A percentile compares a stretch with the other conserved stretches of the same genome.
These are phyloP conservation scores for Heliothis peltigera DNA, from an alignment of 2,888 invertebrate genomes.

Conservation along the genomic window DNA sequence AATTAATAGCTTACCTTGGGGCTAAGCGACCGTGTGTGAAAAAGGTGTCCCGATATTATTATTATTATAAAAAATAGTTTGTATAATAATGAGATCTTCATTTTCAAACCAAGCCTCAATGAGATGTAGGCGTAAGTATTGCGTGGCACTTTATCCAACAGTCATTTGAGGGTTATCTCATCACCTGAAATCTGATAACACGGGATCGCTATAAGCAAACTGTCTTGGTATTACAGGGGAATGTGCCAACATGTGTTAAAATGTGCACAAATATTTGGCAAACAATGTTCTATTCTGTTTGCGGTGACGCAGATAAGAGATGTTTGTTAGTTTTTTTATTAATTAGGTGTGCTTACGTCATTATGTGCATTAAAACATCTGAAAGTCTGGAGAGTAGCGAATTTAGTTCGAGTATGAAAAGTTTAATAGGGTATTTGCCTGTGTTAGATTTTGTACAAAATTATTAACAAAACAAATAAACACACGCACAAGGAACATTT, in stretches of 20 bases:
- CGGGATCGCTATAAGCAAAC: slow-evolving; percentile 50
- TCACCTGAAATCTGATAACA: slow-evolving; percentile 57
- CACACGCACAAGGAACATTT: too few relatives aligned
- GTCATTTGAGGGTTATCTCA: slow-evolving; percentile 52
- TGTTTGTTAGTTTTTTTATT: neutral
- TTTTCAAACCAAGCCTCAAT: slow-evolving; percentile 25
- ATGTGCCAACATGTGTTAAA: slow-evolving; percentile 25
- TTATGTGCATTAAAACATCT: too few relatives aligned
- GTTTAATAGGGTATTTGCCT: too few relatives aligned
- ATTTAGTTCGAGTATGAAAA: too few relatives aligned
- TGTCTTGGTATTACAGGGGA: slow-evolving; percentile 19
- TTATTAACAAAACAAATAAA: too few relatives aligned
- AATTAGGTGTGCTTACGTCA: neutral
- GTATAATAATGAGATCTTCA: neutral
- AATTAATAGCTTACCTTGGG: too few relatives aligned
- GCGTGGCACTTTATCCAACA: slow-evolving; percentile 27
- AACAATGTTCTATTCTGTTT: slow-evolving; percentile 6
- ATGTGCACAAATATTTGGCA: slow-evolving; percentile 38
- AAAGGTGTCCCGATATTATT: too few relatives aligned
- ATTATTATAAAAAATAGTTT: too few relatives aligned
- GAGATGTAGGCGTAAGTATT: slow-evolving; percentile 22
- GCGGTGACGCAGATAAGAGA: neutral
- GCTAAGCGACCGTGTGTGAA: too few relatives aligned
- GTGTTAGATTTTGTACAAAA: too few relatives aligned
- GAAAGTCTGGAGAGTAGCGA: too few relatives aligned